These are phyloP conservation scores for Neostethus bicornis DNA, from an alignment of 2,797 vertebrate genomes.

Conservation along the genomic window DNA sequence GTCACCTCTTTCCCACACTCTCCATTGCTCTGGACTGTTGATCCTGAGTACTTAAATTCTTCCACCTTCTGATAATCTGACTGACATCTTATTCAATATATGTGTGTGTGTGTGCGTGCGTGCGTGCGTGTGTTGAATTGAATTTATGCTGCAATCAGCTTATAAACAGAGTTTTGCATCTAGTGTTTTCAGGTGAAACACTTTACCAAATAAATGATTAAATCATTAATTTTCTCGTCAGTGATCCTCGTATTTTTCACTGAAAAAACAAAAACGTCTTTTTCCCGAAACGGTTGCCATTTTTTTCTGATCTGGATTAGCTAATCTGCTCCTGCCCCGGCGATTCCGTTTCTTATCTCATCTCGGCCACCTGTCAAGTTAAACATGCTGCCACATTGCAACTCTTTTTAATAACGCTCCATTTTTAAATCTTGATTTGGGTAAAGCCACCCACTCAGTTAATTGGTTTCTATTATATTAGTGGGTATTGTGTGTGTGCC, in stretches of 20 bases:
- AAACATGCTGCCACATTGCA: constrained; percentile 72
- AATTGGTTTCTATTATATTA: constrained; percentile 79
- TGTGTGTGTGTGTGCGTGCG: not conserved
- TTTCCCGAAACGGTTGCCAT: constrained; percentile 47
- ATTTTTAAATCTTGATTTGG: constrained; percentile 76
- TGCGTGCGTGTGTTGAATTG: too few relatives aligned
- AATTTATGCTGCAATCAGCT: too few relatives aligned
- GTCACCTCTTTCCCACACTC: too few relatives aligned
- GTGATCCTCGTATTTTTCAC: constrained; percentile 9
- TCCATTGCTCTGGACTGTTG: too few relatives aligned
- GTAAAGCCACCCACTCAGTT: constrained; percentile 75
- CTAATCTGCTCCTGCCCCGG: constrained; percentile 73
- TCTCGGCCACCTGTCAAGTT: constrained; percentile 77
- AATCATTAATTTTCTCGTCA: constrained; percentile 16
- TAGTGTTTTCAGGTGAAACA: constrained; percentile 8
- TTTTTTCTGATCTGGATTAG: constrained; percentile 69
- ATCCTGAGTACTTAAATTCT: too few relatives aligned
- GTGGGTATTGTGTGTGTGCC: constrained; percentile 61
- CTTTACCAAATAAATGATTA: constrained; percentile 7
- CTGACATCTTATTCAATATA: constrained; percentile 28
- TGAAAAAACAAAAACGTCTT: constrained; percentile 24
- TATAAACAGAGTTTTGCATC: not conserved
- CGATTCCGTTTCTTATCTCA: constrained; percentile 80
- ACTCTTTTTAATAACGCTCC: constrained; percentile 73
- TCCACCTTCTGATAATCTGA: constrained; percentile 26